Evolutionary conservation across 2,888 invertebrate genomes (phyloP).

Genomic region (Athripsodes cinereus): DNA sequence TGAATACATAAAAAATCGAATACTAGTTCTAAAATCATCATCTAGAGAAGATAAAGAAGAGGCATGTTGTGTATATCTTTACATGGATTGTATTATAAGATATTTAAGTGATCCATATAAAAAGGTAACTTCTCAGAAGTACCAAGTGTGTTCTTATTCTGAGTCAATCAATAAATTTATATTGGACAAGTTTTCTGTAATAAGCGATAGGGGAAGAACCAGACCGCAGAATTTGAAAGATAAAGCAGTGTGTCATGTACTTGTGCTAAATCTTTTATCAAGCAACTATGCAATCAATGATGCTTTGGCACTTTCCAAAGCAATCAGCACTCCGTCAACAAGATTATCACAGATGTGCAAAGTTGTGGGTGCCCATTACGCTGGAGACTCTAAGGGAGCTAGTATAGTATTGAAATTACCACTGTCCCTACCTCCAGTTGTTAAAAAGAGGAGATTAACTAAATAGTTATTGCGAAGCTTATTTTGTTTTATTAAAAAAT

Average conservation of each 20-base stretch:
- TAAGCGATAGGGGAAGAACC: slow-evolving; percentile 22
- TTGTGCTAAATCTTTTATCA: slow-evolving; percentile 18
- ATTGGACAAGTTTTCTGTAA: slow-evolving; percentile 21
- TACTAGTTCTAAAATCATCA: slow-evolving; percentile 8
- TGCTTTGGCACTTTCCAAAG: slow-evolving; percentile 9
- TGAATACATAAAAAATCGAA: slow-evolving; percentile 17
- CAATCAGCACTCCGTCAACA: slow-evolving; percentile 8
- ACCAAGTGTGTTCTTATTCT: slow-evolving; percentile 21
- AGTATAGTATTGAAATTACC: slow-evolving; percentile 23
- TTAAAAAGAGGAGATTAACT: not conserved
- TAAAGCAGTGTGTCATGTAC: slow-evolving; percentile 20
- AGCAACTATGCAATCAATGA: slow-evolving; percentile 16
- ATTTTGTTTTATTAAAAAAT: too few relatives aligned
- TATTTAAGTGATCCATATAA: slow-evolving; percentile 22
- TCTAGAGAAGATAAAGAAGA: not conserved
- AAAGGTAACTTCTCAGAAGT: slow-evolving; percentile 7
- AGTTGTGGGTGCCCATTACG: slow-evolving; percentile 19
- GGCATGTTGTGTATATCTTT: slow-evolving; percentile 16
- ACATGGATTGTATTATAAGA: slow-evolving; percentile 23
- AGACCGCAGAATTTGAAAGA: slow-evolving; percentile 22
- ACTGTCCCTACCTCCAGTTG: slow-evolving; percentile 10
- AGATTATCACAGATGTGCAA: slow-evolving; percentile 20
- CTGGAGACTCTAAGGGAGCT: not conserved
- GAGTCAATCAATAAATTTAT: slow-evolving; percentile 18
- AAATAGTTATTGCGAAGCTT: too few relatives aligned